Conservation (phyloP, 1,140 invertebrate species). For the Rhynchophorus ferrugineus region DNA sequence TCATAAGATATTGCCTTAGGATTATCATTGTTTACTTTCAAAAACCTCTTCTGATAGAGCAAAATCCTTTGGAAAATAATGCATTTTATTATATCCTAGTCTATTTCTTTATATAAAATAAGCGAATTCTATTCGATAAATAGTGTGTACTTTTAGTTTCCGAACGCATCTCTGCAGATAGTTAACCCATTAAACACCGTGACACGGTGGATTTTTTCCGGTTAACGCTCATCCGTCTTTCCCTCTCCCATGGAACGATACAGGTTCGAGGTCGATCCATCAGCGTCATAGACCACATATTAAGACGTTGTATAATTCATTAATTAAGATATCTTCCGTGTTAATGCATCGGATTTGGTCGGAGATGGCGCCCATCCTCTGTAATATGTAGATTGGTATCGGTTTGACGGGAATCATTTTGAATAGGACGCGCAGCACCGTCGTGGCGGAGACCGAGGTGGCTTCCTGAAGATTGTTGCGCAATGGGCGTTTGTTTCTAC, state of each 20-base stretch:
- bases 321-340: slow-evolving; percentile 21
- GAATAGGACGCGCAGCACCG: too few relatives aligned
- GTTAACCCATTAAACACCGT: slow-evolving; percentile 16
- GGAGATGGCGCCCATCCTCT: slow-evolving; percentile 6
- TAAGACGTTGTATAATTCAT: slow-evolving; percentile 21
- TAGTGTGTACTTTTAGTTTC: too few relatives aligned
- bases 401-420: slow-evolving; percentile 14
- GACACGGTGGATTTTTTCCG: slow-evolving; percentile 12
- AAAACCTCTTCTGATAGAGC: too few relatives aligned
- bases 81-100: too few relatives aligned
- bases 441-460: slow-evolving; percentile 6
- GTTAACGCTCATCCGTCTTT: slow-evolving; percentile 11
- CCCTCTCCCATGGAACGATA: slow-evolving; percentile 9
- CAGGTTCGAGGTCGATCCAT: slow-evolving; percentile 16
- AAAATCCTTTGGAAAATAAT: too few relatives aligned
- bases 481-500: slow-evolving; percentile 14
- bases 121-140: too few relatives aligned
- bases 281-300: slow-evolving; percentile 17
- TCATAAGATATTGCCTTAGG: too few relatives aligned
- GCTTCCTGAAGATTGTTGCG: slow-evolving; percentile 7
- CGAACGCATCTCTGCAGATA: too few relatives aligned
- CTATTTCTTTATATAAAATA: too few relatives aligned
- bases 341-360: too few relatives aligned
- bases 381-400: slow-evolving; percentile 19
- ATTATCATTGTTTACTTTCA: too few relatives aligned